phyloP scores from a whole-genome alignment of 2,113 vertebrate species.

The Perca schrenkii region DNA sequence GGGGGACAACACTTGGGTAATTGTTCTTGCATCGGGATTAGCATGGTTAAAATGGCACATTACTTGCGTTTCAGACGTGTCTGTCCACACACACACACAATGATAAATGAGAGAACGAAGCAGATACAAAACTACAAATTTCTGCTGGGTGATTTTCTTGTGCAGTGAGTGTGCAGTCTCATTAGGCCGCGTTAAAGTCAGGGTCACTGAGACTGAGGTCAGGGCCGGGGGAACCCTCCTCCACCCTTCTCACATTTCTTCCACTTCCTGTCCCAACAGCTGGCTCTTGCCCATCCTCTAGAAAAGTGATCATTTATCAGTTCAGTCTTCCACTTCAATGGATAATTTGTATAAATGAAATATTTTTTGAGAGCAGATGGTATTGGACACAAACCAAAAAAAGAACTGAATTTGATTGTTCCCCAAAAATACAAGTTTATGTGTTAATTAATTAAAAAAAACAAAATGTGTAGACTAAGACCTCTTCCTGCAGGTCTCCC shows the following conservation, averaged over 20 bases:
- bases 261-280: conserved; percentile 64
- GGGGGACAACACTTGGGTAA: conserved; percentile 6
- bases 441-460: not conserved
- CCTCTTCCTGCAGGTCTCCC: too few relatives aligned
- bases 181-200: conserved; percentile 39
- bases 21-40: conserved; percentile 15
- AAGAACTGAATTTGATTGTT: not conserved
- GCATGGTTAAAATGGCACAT: not conserved
- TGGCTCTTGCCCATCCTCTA: conserved; percentile 2
- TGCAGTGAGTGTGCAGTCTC: conserved; percentile 23
- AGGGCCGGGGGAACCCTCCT: conserved; percentile 34
- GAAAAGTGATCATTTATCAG: conserved; percentile 27
- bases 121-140: not conserved
- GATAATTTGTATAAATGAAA: not conserved
- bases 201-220: conserved; percentile 53
- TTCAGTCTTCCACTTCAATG: not conserved
- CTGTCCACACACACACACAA: not conserved
- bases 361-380: not conserved
- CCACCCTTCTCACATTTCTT: conserved; percentile 60
- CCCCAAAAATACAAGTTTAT: not conserved
- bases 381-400: not conserved
- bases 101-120: conserved; percentile 10
- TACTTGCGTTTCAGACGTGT: not conserved
- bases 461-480: too few relatives aligned
- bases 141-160: conserved; percentile 8